These are phyloP conservation scores for Anhinga anhinga DNA, from an alignment of 2,113 vertebrate genomes.

Conservation along the genomic window DNA sequence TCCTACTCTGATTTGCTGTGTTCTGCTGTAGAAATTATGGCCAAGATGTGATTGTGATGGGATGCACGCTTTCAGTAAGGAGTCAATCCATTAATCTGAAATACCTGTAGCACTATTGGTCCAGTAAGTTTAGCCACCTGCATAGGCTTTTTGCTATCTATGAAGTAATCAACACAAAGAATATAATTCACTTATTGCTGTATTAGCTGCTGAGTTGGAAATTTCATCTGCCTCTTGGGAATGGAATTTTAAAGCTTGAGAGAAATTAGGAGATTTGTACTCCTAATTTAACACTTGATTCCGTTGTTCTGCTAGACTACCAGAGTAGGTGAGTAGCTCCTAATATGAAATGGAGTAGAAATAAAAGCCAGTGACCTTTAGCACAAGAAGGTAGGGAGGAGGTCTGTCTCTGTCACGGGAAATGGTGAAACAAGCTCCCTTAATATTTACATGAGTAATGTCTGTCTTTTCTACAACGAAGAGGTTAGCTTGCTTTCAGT, in stretches of 20 bases:
- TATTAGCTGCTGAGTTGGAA: neutral
- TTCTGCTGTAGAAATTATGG: neutral
- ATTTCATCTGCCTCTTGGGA: neutral
- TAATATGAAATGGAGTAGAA: neutral
- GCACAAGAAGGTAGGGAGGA: neutral
- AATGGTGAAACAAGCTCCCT: neutral
- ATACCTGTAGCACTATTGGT: neutral
- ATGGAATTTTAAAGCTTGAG: neutral
- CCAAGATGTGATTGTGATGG: neutral
- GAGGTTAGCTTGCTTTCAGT: neutral
- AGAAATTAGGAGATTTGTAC: neutral
- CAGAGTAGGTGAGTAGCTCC: neutral
- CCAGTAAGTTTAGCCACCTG: neutral
- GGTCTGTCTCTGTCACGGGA: neutral
- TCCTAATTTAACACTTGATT: neutral
- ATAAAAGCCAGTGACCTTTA: neutral
- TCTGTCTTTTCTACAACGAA: neutral
- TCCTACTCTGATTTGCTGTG: neutral
- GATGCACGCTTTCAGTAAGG: neutral
- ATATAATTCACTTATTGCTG: neutral
- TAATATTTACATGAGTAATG: accelerated
- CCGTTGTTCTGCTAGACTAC: neutral
- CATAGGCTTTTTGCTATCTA: neutral
- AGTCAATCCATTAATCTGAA: neutral
- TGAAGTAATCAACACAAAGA: neutral